phyloP scores from a whole-genome alignment of 2,797 vertebrate species.

The Onychomys torridus region DNA sequence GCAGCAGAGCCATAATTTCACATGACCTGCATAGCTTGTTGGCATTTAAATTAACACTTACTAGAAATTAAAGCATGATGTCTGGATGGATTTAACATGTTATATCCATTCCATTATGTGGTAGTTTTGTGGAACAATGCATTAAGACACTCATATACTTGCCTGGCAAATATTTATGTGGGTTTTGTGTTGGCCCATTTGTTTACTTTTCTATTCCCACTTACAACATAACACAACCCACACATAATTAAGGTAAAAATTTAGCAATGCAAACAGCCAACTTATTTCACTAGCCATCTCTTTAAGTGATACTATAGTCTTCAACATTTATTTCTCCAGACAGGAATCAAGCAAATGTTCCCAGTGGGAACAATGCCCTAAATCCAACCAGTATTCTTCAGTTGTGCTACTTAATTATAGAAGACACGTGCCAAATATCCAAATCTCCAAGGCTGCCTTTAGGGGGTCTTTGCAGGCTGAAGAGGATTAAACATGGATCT shows the following conservation, averaged over 20 bases:
- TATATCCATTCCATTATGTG: background rate
- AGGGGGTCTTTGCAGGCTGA: slow-evolving; percentile 31
- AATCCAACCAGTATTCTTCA: slow-evolving; percentile 40
- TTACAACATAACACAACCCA: background rate
- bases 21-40: slow-evolving; percentile 82
- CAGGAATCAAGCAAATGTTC: background rate
- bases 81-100: slow-evolving; percentile 60
- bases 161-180: background rate
- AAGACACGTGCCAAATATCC: slow-evolving; percentile 43
- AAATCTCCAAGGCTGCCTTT: background rate
- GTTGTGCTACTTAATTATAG: slow-evolving; percentile 64
- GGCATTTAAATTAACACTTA: slow-evolving; percentile 85
- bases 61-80: slow-evolving; percentile 78
- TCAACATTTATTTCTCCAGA: background rate
- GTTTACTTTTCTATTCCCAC: background rate
- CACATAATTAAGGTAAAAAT: background rate
- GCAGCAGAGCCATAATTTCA: slow-evolving; percentile 84
- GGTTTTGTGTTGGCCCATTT: background rate
- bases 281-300: background rate
- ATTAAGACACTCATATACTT: background rate
- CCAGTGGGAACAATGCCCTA: slow-evolving; percentile 34
- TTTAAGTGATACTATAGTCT: background rate
- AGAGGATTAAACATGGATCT: slow-evolving; percentile 16
- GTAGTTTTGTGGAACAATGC: background rate
- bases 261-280: background rate